Evolutionary conservation across 2,888 invertebrate species (phyloP), one percentile per base, ranked within the genome.

Genomic region (Baccha elongata): DNA sequence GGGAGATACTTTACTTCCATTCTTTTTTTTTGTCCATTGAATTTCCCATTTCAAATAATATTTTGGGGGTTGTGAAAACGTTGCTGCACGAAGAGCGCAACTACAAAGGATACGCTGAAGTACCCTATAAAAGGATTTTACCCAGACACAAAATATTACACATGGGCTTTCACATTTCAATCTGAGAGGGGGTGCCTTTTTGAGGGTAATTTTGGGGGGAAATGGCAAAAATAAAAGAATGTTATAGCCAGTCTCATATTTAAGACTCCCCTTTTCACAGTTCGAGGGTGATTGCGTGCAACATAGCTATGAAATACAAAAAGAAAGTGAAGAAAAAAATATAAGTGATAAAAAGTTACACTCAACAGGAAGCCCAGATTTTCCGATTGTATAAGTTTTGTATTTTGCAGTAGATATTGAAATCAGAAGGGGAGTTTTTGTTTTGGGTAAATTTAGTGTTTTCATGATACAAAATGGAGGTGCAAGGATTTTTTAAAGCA

Each of bases 51-150:
- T 64, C 17, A 10, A n/a, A 32, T 32, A 13, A 13, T 8, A 42
- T 8, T 29, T n/a, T 11, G 26, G 75, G 83, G 78, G 72, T 73
- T 73, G 83, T 65, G 46, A 65, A 71, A 71, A 76, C 60, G 26
- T 71, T 40, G 46, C 46, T 62, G 55, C 81, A 75, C 48, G 76
- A 67, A 81, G 81, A 81, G 81, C 71, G 76, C 76, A 81, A 76
- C 83, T 73, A 72, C 68, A 83, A 83, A 83, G 68, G 72, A 78
- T 69, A 50, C 35, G 21, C 55, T 58, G 58, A 68, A 76, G 81
- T 67, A 67, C 69, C 46, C 83, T 29, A 78, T 83, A 78, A 78
- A 83, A 83, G 72, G 78, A 83, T 83, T 40, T 78, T 83, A 72
- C n/a, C n/a, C 78, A 73, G 58, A 78, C 83, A 78, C 44, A 60